A percentile compares a stretch with the other conserved stretches of the same genome.
These are phyloP conservation scores for Passer domesticus DNA, from an alignment of 2,113 vertebrate species.

Conservation along the genomic window DNA sequence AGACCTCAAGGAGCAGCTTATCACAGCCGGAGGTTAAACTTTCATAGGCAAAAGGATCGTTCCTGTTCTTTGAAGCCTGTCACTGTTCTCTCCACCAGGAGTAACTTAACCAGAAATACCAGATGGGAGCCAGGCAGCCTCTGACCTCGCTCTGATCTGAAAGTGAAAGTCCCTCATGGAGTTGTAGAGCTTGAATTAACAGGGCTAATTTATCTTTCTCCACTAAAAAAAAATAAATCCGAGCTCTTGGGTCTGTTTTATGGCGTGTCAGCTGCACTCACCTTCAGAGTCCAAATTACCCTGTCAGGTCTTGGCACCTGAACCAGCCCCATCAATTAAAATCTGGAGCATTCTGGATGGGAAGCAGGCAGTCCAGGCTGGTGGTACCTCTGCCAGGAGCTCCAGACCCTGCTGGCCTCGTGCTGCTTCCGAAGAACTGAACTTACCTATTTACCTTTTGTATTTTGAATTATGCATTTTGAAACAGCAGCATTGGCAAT, in stretches of 20 bases:
- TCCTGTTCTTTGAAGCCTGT: constrained; percentile 20
- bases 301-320: neutral
- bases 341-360: neutral
- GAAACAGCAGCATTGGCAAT: neutral
- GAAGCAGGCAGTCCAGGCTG: neutral
- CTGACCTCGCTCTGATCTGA: neutral
- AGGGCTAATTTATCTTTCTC: neutral
- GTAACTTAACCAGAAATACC: constrained; percentile 21
- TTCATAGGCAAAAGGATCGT: neutral
- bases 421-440: neutral
- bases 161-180: neutral
- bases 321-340: neutral
- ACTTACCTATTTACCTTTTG: neutral
- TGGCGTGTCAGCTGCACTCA: neutral
- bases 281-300: neutral
- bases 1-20: constrained; percentile 44
- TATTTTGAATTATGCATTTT: neutral
- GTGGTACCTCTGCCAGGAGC: neutral
- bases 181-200: neutral
- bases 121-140: neutral
- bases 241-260: neutral
- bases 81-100: neutral
- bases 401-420: neutral
- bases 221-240: neutral
- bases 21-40: constrained; percentile 21